Percentiles rank a stretch among this genome's conserved stretches.
Conservation (phyloP, 92 coral and sea anemone genomes). For the Siderastrea radians region DNA sequence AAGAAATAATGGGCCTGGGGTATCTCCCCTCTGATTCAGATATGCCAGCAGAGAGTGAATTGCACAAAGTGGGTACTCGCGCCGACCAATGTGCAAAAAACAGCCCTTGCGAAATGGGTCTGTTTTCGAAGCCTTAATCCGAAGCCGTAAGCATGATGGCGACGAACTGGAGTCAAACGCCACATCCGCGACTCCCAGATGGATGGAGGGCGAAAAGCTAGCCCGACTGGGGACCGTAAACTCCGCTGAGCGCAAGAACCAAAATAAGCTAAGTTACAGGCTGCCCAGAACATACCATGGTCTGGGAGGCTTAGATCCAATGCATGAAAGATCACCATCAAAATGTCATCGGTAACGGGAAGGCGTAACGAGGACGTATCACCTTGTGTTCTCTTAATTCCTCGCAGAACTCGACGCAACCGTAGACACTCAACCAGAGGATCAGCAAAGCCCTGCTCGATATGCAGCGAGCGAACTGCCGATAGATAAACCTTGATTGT, state of each 20-base stretch:
- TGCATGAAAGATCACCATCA: not conserved
- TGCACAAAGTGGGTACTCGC: conserved; percentile 12
- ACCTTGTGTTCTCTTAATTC: conserved; percentile 14
- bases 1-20: conserved; percentile 6
- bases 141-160: conserved; percentile 16
- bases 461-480: too few relatives aligned
- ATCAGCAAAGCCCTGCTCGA: not conserved
- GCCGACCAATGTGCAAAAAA: conserved; percentile 11
- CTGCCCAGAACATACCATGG: conserved; percentile 29
- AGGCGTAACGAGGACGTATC: not conserved
- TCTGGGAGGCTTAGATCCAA: not conserved
- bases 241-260: conserved; percentile 2
- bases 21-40: conserved; percentile 3
- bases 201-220: conserved; percentile 1
- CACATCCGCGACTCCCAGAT: conserved; percentile 7
- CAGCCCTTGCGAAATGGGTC: conserved; percentile 44
- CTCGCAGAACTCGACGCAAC: not conserved
- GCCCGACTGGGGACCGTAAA: not conserved
- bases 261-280: conserved; percentile 24
- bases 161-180: not conserved
- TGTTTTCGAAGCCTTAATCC: conserved; percentile 42
- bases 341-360: not conserved
- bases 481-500: too few relatives aligned
- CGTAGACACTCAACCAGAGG: not conserved
- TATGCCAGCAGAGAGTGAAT: conserved; percentile 9